Evolutionary conservation across 2,888 invertebrate species (phyloP), one percentile per base, ranked within the genome.

Genomic region (Ophion obscuratus): DNA sequence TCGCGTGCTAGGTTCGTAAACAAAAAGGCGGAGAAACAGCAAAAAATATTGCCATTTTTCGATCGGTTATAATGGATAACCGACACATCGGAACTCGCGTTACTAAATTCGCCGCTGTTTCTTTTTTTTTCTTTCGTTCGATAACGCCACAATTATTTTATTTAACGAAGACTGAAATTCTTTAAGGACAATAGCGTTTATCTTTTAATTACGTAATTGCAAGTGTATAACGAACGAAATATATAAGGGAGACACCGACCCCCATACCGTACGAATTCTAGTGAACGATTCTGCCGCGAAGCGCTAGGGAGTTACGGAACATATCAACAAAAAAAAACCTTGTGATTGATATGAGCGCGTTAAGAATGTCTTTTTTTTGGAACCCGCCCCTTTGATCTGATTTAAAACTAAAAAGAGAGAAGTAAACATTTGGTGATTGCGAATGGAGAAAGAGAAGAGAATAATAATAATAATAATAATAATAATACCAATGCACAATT

Each of bases 371-470:
- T 87, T 88, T 85, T 90, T 91, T 91, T 91, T 89, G 90, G 90
- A 91, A 89, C 90, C 90, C 85, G 88, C 85, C 89, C 89, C 88
- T 91, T 90, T 90, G 81, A 89, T 73, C 86, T 85, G 89, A 88
- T 91, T 89, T 88, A 70, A 59, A 66, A 61, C 6, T 67, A 71
- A 59, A 61, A 66, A 59, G 64, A 36, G 61, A 66, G 61, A 11
- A 61, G 24, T 11, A 14, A 77, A 71, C 53, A 53, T 77, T 73
- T 70, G 57, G 44, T 57, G 66, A 82, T 77, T 73, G 74, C 71
- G 71, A 73, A 75, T 47, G 24, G 40, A 67, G 24, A 75, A 17
- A 9, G 36, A 62, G 27, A 47, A 62, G 53, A 61, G 44, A 14
- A 61, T 4, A 67, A n/a, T 14, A 24, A 74, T 14, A 40, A 53